These are phyloP conservation scores for Callorhinus ursinus DNA, from an alignment of 2,113 vertebrate species.

Conservation along the genomic window DNA sequence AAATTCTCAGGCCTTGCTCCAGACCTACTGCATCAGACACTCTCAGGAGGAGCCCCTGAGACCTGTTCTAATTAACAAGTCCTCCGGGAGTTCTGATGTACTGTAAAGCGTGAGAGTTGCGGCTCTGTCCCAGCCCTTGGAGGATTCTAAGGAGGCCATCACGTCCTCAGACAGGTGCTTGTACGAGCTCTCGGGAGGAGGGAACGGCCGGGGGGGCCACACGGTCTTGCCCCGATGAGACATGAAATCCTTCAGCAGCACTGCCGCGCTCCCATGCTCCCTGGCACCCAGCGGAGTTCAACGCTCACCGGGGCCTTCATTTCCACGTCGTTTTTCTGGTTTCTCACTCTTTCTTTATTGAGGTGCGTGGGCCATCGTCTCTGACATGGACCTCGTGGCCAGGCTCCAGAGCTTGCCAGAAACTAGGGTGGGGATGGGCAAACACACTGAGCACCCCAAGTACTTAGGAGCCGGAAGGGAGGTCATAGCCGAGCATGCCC, in stretches of 20 bases:
- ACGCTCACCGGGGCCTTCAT: not conserved
- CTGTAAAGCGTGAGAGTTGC: not conserved
- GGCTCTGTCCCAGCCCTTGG: not conserved
- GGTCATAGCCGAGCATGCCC: not conserved
- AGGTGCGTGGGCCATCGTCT: not conserved
- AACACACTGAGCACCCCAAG: not conserved
- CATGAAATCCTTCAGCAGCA: not conserved
- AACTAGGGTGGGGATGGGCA: not conserved
- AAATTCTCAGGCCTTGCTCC: not conserved
- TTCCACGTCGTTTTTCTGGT: not conserved
- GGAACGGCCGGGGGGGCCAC: not conserved
- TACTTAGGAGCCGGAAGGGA: not conserved
- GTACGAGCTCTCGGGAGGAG: not conserved
- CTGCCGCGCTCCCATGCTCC: not conserved
- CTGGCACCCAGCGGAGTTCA: not conserved
- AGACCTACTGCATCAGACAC: not conserved
- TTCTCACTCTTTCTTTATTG: not conserved
- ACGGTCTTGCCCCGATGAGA: not conserved
- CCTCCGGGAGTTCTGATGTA: not conserved
- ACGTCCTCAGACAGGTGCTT: not conserved
- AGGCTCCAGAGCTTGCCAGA: not conserved
- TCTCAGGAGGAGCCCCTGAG: not conserved
- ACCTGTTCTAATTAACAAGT: not conserved
- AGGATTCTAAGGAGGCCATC: not conserved
- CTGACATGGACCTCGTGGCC: not conserved